Base-by-base conservation (phyloP, 2,888 invertebrate species). In the Rotaria sp. region DNA sequence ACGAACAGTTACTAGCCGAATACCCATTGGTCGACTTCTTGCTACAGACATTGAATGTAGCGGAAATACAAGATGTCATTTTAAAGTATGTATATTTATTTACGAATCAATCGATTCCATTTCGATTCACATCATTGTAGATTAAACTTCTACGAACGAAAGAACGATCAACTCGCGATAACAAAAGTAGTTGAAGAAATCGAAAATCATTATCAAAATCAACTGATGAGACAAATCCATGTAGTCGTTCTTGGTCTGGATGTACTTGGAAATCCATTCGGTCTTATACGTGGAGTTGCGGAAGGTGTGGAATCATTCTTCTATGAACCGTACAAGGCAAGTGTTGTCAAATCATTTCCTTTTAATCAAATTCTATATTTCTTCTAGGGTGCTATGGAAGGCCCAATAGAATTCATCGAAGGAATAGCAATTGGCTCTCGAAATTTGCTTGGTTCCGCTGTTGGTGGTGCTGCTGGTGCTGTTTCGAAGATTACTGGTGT, bases 231-330 rank as follows among this genome's bases (percentile, higher is more conserved):
- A 89, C 97, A 98, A 91, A 93, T 96, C 67, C 99, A 99, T 90
- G 98, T 98, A 10, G 92, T 99, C 50, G 96, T 99, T 0, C 93
- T 99, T 85, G 99, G 99, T 0, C 92, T 99, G 87, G 99, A 99
- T 91, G 98, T 99, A 0, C 94, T 99, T 88, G 99, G 99, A n/a
- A 99, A 99, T 93, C 99, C 99, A 0, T 98, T 96, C 90, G 98
- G 98, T 0, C 92, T 99, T 24, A 95, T 98, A 21, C 92, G 97
- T 38, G 99, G 99, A 0, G 93, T 99, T 38, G 95, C 95, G 89
- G 95, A 96, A 91, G 99, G 99, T 35, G 96, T 99, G 0, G 96
- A 97, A 90, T 98, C 98, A 92, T 93, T 99, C 87, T 99, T 99
- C 92, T 99, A 99, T 90, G 99, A 99, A 91, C 99, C 99, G 0